These are phyloP conservation scores for Telmatochromis sp. DNA, from an alignment of 2,113 vertebrate species.

Conservation along the genomic window DNA sequence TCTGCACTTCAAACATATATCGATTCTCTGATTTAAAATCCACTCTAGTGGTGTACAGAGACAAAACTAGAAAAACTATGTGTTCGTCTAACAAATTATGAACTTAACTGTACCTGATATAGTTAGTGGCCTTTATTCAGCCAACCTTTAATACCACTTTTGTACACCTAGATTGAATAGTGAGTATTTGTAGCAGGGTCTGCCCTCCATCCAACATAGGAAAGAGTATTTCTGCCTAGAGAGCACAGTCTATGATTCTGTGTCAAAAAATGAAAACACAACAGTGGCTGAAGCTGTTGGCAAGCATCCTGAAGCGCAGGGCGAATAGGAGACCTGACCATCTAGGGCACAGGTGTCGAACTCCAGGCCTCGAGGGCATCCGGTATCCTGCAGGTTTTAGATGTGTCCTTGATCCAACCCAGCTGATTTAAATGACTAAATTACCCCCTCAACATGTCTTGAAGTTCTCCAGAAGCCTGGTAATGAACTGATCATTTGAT, in stretches of 20 bases:
- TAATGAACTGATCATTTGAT: too few relatives aligned
- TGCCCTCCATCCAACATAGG: background rate
- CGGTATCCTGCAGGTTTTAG: too few relatives aligned
- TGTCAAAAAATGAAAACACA: background rate
- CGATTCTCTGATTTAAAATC: background rate
- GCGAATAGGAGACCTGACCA: background rate
- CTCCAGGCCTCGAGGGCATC: too few relatives aligned
- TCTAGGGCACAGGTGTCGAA: too few relatives aligned
- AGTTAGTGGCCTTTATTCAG: background rate
- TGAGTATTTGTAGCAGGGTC: background rate
- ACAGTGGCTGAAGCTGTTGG: background rate
- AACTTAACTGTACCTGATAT: background rate
- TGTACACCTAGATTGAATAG: background rate
- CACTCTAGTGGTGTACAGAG: background rate
- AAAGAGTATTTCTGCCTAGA: background rate
- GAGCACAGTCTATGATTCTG: background rate
- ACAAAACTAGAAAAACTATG: background rate
- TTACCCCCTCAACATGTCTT: fast-evolving
- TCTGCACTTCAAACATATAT: background rate
- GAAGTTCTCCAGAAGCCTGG: too few relatives aligned
- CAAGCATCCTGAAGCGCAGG: background rate
- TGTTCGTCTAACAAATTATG: background rate
- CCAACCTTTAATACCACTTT: background rate
- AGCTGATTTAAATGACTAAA: too few relatives aligned
- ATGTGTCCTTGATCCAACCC: too few relatives aligned